Base-by-base conservation (phyloP, 1,140 invertebrate genomes). In the Hestina assimilis region DNA sequence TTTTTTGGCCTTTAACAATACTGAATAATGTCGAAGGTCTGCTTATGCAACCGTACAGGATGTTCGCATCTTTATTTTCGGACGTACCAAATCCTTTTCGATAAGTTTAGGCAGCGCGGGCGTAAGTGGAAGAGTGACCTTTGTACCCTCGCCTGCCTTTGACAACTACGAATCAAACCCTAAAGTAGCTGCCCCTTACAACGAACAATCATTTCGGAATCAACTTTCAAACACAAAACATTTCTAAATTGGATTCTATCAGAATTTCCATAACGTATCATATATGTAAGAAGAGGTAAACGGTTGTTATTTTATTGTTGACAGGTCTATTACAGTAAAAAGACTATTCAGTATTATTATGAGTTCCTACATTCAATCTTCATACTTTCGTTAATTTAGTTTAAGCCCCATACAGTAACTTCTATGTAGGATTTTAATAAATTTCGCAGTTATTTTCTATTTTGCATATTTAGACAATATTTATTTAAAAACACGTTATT, bases 121-220 rank as follows among this genome's bases (percentile, higher is more conserved):
- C 54, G 50, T 28, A 14, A 41, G 56, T 61, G 72, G 45, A 41
- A 57, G 50, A 57, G 43, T 68, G 71, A 72, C 72, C 74, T 79
- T 72, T 78, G 81, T 74, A 69, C 73, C 72, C 67, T 75, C 66
- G 61, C 50, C 79, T 87, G 82, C 53, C 62, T 55, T 60, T 85
- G 82, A 87, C 83, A 87, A 76, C 72, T 71, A 48, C 61, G 62
- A 79, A 67, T 38, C 72, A 72, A n/a, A 67, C 75, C 72, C 70
- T 77, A 68, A 64, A 72, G 72, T 68, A 75, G 73, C 71, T 65
- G 72, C 71, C 70, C 72, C 72, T 69, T 35, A 69, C 66, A 66
- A 70, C 63, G 47, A 66, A 78, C 40, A 21, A 59, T 26, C 24
- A 17, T 24, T 54, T 29, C 17, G 19, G 40, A 14, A 50, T 40